Evolutionary conservation across 1,140 invertebrate genomes (phyloP), one percentile per base, ranked within the genome.

Genomic region (Globodera ellingtonae): DNA sequence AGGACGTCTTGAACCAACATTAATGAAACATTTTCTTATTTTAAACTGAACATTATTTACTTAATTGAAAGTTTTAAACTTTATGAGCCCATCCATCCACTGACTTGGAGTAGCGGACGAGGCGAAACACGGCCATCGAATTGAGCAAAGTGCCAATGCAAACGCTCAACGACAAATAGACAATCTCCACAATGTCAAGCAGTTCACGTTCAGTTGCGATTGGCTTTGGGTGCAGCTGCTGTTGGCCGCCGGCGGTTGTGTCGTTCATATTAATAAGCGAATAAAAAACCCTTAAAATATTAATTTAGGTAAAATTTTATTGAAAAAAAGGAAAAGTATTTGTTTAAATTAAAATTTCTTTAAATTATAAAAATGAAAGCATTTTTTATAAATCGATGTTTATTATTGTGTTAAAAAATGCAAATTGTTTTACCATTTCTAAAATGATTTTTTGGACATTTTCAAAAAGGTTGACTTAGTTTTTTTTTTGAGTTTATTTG

Each of bases 131-230:
- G 7, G 84, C 84, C n/a, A 82, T 50, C 48, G 75, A 72, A 72
- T 86, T 86, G 44, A 86, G 73, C 8, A 82, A 48, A 46, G 78
- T 81, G 69, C 86, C 85, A 50, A 85, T 48, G 65, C 81, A 9
- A 56, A 86, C 81, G 6, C 83, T 77, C 44, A 85, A 13, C n/a
- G 24, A 70, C 10, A 86, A 59, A 48, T 76, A 80, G 9, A 72
- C 80, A 52, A 86, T 82, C 72, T 86, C 84, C 9, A 86, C 48
- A 56, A 83, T 35, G 66, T 85, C 84, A 7, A 77, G 70, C 13
- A 72, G 13, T n/a, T 72, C 24, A 44, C 78, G 78, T 21, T 81
- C 79, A 48, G 75, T 59, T 46, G 15, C 62, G 21, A 78, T 24
- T 48, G 15, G 44, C 15, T 18, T 8, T 44, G 4, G 18, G 24